A percentile compares a stretch with the other conserved stretches of the same genome.
These are phyloP conservation scores for Percopsis transmontana DNA, from an alignment of 2,113 vertebrate species.

Conservation along the genomic window DNA sequence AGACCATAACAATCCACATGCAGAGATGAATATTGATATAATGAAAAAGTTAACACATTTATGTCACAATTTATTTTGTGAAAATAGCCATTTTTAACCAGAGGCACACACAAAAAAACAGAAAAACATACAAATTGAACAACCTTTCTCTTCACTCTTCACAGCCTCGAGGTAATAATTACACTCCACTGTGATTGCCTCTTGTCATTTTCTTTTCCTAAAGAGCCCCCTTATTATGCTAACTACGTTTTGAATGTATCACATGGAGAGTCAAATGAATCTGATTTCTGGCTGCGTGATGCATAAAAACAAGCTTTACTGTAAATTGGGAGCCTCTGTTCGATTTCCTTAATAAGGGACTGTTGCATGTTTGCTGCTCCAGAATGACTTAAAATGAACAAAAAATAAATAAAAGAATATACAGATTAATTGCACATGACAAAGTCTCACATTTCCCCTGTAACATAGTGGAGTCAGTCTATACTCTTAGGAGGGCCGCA, in stretches of 20 bases:
- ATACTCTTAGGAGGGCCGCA: neutral
- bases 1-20: too few relatives aligned
- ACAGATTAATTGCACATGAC: neutral
- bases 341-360: neutral
- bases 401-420: conserved; percentile 9
- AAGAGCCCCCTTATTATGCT: neutral
- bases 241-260: conserved; percentile 5
- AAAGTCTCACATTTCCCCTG: neutral
- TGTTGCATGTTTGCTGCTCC: conserved; percentile 3
- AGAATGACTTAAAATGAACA: neutral
- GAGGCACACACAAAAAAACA: neutral
- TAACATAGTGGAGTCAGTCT: neutral
- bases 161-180: conserved; percentile 14
- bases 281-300: conserved; percentile 4
- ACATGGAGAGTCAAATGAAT: conserved; percentile 14
- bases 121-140: neutral
- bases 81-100: too few relatives aligned
- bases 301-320: neutral
- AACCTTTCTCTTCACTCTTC: neutral
- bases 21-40: too few relatives aligned
- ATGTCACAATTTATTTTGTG: too few relatives aligned
- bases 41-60: too few relatives aligned
- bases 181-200: neutral
- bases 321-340: neutral
- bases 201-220: conserved; percentile 11